Evolutionary conservation across 1,140 invertebrate species (phyloP).

Genomic region (Bombus consobrinus): DNA sequence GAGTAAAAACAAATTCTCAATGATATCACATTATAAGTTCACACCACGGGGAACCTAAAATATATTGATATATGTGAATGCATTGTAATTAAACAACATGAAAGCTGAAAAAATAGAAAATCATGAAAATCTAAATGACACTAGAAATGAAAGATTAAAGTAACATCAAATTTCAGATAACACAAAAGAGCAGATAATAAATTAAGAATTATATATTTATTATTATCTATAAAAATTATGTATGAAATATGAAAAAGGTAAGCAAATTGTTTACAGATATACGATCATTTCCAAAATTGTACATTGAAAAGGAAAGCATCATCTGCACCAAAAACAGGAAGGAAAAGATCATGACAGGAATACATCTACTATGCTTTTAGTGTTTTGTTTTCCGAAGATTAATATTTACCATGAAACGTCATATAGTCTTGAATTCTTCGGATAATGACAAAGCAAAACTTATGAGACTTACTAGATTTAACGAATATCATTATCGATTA

Average conservation of each 20-base stretch:
- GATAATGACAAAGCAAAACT: conserved; percentile 14
- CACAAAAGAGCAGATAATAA: neutral
- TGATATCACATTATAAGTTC: conserved; percentile 42
- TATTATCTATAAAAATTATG: neutral
- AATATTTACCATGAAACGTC: conserved; percentile 25
- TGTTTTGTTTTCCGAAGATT: neutral
- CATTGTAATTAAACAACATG: neutral
- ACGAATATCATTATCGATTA: conserved; percentile 50
- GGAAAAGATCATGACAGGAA: neutral
- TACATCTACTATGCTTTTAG: neutral
- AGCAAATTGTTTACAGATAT: neutral
- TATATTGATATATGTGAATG: conserved; percentile 2
- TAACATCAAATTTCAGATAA: neutral
- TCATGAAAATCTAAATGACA: neutral
- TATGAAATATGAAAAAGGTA: neutral
- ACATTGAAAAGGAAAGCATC: neutral
- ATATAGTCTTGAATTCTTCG: conserved; percentile 13
- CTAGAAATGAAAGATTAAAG: neutral
- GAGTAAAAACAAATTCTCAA: conserved; percentile 3
- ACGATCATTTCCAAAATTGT: neutral
- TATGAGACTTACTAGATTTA: conserved; percentile 16
- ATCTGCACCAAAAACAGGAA: neutral
- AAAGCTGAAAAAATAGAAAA: neutral
- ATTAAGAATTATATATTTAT: neutral
- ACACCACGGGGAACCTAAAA: conserved; percentile 28